phyloP scores from a whole-genome alignment of 2,797 vertebrate genomes.

The Darevskia nairensis region DNA sequence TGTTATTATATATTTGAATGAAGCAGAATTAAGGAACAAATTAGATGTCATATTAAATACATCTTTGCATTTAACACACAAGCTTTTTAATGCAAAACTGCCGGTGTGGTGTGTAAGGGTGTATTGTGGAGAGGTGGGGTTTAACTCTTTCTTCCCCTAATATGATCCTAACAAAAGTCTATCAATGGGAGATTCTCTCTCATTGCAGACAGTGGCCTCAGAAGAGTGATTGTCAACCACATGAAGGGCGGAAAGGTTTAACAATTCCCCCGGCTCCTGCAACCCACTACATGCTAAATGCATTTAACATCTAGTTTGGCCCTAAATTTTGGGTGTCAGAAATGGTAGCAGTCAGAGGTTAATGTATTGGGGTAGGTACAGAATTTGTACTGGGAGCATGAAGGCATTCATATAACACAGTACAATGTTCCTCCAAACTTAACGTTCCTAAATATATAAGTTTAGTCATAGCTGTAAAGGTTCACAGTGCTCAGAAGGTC shows the following conservation, averaged over 20 bases:
- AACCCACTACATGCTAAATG: neutral
- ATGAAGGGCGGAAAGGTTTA: neutral
- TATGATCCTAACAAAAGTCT: neutral
- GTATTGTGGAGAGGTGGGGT: neutral
- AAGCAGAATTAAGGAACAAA: neutral
- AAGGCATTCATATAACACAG: neutral
- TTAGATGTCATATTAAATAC: neutral
- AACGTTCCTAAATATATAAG: conserved; percentile 23
- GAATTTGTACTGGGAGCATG: neutral
- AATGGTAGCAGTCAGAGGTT: neutral
- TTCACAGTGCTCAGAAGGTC: conserved; percentile 6
- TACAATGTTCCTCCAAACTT: neutral
- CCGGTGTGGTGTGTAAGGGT: neutral
- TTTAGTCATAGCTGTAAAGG: conserved; percentile 20
- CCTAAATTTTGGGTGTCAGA: neutral
- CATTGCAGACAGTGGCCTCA: neutral
- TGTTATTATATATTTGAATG: neutral
- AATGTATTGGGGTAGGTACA: neutral
- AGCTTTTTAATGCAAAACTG: neutral
- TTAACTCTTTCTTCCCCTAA: neutral
- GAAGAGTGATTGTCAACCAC: neutral
- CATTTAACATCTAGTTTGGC: neutral
- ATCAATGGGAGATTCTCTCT: neutral
- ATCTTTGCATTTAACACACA: neutral
- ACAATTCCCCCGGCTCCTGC: neutral